Base-by-base conservation (phyloP, 2,888 invertebrate genomes). In the Oxyteleia sp. region DNA sequence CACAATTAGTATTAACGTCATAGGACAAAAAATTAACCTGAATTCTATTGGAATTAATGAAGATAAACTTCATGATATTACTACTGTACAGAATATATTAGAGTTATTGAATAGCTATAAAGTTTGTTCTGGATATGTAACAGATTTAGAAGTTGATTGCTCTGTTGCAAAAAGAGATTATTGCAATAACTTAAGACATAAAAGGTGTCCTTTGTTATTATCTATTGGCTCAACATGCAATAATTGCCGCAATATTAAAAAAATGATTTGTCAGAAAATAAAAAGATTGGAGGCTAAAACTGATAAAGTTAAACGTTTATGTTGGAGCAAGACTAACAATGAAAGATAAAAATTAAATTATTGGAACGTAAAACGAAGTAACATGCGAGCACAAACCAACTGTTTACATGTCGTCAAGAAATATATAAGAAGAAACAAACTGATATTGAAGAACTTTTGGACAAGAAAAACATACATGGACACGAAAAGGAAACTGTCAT, bases 61-160 rank as follows among this genome's bases (percentile, higher is more conserved):
- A 32, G 32, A 32, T 32, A 32, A 32, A 32, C 32, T 32, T 32
- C 32, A 32, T 32, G 32, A 32, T 8, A 32, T 32, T 8, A 32
- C 32, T 32, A 10, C 8, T 32, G 32, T 32, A 32, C 32, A 32
- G 10, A 32, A 32, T 32, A 32, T 32, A 10, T 3, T 32, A 32
- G 8, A 32, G 10, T 43, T 51, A n/a, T 29, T 23, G 10, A 51
- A 20, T 29, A 51, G n/a, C 18, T 51, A 51, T 51, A 51, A 51
- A n/a, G 20, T 51, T 26, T 51, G 51, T 26, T 51, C 51, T 29
- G 51, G 51, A 5, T 51, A 29, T 51, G 29, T n/a, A n/a, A 23
- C 29, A 7, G 51, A 51, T n/a, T 51, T 51, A 26, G 15, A 51
- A 23, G 18, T 51, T 51, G 18, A n/a, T 51, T 29, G 26, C 20